Conservation (phyloP, 2,113 vertebrate genomes). For the Nothocercus nigrocapillus region DNA sequence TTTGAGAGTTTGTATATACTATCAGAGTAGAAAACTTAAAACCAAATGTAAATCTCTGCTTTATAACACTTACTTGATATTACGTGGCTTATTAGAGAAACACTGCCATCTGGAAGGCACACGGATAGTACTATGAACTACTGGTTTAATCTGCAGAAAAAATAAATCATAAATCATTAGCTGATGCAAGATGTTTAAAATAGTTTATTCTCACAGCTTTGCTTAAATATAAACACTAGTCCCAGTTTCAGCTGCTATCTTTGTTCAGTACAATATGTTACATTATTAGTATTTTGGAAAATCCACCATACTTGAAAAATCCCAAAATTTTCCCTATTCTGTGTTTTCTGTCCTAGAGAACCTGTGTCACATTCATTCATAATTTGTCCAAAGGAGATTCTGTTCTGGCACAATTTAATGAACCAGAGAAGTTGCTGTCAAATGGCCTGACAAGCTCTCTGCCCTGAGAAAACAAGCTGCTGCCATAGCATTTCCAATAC, state of each 20-base stretch:
- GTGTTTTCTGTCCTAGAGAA: background rate
- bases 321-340: background rate
- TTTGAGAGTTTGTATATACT: background rate
- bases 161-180: constrained; percentile 11
- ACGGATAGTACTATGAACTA: constrained; percentile 79
- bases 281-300: constrained; percentile 21
- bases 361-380: background rate
- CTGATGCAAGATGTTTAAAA: constrained; percentile 31
- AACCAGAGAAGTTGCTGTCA: constrained; percentile 10
- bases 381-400: background rate
- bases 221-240: background rate
- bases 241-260: background rate
- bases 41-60: background rate
- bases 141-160: constrained; percentile 79
- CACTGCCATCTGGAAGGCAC: constrained; percentile 82
- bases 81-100: constrained; percentile 67
- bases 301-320: constrained; percentile 8
- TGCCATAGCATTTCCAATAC: background rate
- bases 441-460: background rate
- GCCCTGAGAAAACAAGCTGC: constrained; percentile 30
- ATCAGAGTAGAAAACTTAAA: background rate
- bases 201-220: constrained; percentile 19
- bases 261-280: background rate
- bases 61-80: constrained; percentile 77
- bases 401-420: constrained; percentile 37